Evolutionary conservation across 2,888 invertebrate species (phyloP).

Genomic region (Cylindroiulus punctatus): DNA sequence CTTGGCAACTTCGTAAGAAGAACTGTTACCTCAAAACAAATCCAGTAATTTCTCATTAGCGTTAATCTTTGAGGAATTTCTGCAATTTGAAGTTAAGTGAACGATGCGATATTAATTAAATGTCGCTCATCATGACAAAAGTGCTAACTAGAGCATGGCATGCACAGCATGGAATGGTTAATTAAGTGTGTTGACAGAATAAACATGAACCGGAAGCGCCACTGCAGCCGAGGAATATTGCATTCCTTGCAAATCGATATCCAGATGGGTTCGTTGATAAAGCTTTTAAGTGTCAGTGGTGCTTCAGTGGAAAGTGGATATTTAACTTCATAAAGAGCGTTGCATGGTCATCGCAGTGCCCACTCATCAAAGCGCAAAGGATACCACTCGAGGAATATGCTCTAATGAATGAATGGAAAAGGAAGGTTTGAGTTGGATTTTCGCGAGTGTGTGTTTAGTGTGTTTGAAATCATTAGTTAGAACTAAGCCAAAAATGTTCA

Average conservation of each 20-base stretch:
- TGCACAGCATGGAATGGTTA: background rate
- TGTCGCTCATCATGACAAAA: too few relatives aligned
- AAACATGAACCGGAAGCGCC: background rate
- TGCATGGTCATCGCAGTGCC: background rate
- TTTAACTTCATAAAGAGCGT: background rate
- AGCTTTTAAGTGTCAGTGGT: background rate
- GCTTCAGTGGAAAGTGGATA: conserved; percentile 11
- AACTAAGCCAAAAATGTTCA: background rate
- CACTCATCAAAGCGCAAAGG: conserved; percentile 2
- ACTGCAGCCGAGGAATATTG: background rate
- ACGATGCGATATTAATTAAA: too few relatives aligned
- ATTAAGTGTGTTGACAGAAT: background rate
- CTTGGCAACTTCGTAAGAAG: too few relatives aligned
- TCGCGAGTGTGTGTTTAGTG: background rate
- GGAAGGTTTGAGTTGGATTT: background rate
- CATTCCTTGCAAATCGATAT: background rate
- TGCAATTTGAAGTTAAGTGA: too few relatives aligned
- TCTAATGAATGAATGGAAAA: conserved; percentile 10
- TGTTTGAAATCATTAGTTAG: background rate
- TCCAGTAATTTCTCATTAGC: too few relatives aligned
- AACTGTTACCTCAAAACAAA: too few relatives aligned
- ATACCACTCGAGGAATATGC: background rate
- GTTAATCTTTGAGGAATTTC: too few relatives aligned
- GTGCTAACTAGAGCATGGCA: background rate
- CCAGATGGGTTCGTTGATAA: background rate